phyloP scores from a whole-genome alignment of 2,113 vertebrate genomes.

The Rhineura floridana region DNA sequence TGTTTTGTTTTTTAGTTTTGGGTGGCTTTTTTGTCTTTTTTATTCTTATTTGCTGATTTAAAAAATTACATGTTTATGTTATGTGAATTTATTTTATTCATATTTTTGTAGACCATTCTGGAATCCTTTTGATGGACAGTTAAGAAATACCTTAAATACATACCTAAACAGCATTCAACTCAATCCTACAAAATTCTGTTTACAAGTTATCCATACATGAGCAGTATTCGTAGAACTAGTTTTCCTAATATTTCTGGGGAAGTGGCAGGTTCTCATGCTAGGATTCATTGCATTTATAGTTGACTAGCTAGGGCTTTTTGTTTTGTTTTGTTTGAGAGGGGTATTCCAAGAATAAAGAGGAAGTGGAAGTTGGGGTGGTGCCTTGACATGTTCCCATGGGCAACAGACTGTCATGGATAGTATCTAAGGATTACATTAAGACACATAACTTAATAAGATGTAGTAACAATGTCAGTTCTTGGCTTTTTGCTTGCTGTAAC shows the following conservation, averaged over 20 bases:
- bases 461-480: conserved; percentile 17
- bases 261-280: background rate
- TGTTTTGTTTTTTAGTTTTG: no score
- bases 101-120: no score
- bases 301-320: background rate
- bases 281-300: background rate
- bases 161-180: background rate
- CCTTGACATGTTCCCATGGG: background rate
- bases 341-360: background rate
- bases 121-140: no score
- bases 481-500: conserved; percentile 51
- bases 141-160: no score
- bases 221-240: conserved; percentile 6
- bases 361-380: background rate
- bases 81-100: no score
- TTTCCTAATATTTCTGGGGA: background rate
- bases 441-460: background rate
- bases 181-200: conserved; percentile 22
- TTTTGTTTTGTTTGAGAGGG: background rate
- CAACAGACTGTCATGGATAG: conserved; percentile 33
- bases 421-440: conserved; percentile 35
- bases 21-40: no score
- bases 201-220: conserved; percentile 25
- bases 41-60: no score
- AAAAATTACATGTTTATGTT: no score